Evolutionary conservation across 1,140 invertebrate species (phyloP).

Genomic region (Paramacrobiotus metropolitanus): DNA sequence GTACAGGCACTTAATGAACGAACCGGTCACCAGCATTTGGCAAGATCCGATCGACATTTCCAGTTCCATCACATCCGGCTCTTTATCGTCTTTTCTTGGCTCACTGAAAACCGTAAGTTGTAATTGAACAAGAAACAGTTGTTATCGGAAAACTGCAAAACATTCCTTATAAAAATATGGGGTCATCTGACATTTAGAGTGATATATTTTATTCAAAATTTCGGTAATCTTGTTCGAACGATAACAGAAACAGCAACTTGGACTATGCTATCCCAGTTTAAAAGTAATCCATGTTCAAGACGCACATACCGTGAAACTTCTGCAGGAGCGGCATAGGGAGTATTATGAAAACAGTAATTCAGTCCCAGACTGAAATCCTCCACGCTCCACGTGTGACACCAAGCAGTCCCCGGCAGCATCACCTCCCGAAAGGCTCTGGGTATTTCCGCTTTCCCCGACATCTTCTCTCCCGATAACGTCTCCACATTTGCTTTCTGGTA

Average conservation of each 20-base stretch:
- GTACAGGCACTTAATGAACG: neutral
- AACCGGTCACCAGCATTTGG: neutral
- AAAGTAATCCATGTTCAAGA: too few species aligned
- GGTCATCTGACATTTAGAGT: too few species aligned
- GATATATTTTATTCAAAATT: too few species aligned
- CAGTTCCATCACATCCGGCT: conserved; percentile 1
- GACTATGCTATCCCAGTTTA: too few species aligned
- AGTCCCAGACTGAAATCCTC: neutral
- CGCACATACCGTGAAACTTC: too few species aligned
- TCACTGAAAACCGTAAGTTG: too few species aligned
- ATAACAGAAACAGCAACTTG: too few species aligned
- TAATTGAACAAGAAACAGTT: too few species aligned
- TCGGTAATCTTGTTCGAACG: too few species aligned
- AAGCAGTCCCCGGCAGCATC: neutral
- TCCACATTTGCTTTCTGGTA: neutral
- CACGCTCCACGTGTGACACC: neutral
- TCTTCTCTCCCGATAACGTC: neutral
- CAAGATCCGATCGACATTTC: neutral
- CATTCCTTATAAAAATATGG: too few species aligned
- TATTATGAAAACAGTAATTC: neutral
- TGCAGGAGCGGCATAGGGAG: neutral
- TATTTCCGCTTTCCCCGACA: neutral
- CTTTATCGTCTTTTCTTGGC: neutral
- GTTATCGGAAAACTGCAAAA: too few species aligned
- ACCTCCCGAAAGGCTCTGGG: neutral